Evolutionary conservation across 2,797 vertebrate genomes (phyloP).

Genomic region (Acanthornis magna): DNA sequence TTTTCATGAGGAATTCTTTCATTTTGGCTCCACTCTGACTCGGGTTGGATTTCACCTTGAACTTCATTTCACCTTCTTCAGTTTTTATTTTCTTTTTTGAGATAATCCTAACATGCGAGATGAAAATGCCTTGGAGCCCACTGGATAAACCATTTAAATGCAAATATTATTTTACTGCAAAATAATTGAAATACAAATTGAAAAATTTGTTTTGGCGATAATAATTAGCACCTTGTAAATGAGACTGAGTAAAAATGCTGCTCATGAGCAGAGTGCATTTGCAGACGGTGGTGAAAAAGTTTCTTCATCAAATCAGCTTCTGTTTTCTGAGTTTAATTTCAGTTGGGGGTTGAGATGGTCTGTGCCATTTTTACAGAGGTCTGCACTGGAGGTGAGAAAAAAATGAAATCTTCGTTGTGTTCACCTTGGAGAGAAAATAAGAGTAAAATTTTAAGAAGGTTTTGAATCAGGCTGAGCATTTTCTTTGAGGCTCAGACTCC

Average conservation of each 20-base stretch:
- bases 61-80: neutral
- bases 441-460: neutral
- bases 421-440: neutral
- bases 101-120: neutral
- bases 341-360: neutral
- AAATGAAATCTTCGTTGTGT: neutral
- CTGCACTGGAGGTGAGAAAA: neutral
- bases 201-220: neutral
- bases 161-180: constrained; percentile 18
- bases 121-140: constrained; percentile 15
- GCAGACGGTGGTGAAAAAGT: neutral
- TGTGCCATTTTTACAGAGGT: neutral
- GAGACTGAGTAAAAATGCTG: neutral
- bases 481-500: neutral
- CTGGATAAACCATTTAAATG: constrained; percentile 22
- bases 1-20: constrained; percentile 37
- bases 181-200: constrained; percentile 33
- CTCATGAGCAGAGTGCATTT: neutral
- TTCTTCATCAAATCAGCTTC: neutral
- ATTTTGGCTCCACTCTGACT: neutral
- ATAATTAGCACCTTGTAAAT: constrained; percentile 28
- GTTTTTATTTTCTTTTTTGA: neutral
- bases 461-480: neutral
- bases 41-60: constrained; percentile 39
- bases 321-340: neutral